Evolutionary conservation across 2,888 invertebrate species (phyloP).

Genomic region (Blastobasis adustella): DNA sequence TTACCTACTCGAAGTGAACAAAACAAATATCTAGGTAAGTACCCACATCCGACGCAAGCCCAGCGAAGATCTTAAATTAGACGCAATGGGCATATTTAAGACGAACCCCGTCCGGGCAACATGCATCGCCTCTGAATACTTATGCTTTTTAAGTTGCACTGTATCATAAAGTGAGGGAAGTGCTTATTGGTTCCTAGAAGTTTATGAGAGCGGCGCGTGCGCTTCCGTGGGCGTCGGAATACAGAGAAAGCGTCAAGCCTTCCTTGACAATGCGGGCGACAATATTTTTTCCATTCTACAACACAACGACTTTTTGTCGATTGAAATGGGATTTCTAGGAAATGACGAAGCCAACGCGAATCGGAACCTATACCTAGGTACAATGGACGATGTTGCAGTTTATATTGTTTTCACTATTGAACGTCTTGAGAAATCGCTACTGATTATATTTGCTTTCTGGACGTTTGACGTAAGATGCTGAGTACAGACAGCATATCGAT

Average conservation of each 20-base stretch:
- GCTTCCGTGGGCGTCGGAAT: conserved; percentile 4
- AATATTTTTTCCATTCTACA: not conserved
- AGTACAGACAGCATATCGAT: no score
- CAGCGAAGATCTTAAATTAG: no score
- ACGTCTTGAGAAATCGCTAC: not conserved
- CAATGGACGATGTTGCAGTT: not conserved
- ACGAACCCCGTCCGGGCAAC: no score
- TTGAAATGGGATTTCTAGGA: conserved; percentile 3
- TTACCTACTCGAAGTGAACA: no score
- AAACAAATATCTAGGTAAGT: no score
- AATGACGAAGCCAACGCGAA: conserved; percentile 6
- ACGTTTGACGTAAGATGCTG: no score
- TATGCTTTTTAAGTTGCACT: no score
- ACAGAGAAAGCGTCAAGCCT: conserved; percentile 4
- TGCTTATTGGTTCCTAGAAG: conserved; percentile 6
- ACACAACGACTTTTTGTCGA: conserved; percentile 1
- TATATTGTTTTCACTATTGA: not conserved
- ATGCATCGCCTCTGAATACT: no score
- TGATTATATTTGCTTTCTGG: no score
- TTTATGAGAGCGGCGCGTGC: conserved; percentile 5
- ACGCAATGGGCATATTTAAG: no score
- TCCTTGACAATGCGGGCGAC: conserved; percentile 1
- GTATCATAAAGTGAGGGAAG: conserved; percentile 6
- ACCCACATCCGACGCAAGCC: no score
- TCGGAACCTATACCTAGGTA: not conserved